Conservation (phyloP, 2,888 invertebrate species). For the Zelleria hepariella region DNA sequence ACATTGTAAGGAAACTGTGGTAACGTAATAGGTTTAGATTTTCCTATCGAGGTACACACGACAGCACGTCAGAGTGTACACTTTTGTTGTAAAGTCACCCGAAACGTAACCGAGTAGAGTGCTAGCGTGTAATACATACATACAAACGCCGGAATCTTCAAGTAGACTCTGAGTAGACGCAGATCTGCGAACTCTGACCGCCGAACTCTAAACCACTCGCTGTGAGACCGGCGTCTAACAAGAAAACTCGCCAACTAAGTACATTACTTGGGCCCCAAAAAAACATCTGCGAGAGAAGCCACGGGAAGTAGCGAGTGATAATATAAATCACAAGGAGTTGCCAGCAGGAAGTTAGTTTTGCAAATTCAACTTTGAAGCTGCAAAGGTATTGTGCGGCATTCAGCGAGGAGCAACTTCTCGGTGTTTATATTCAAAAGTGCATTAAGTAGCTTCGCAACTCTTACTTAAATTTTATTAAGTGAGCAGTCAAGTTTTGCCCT, state of each 20-base stretch:
- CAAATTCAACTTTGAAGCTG: slow-evolving; percentile 4
- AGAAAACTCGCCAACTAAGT: neutral
- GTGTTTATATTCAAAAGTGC: slow-evolving; percentile 41
- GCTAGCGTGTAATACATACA: too few species aligned
- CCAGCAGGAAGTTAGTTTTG: slow-evolving; percentile 4
- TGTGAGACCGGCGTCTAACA: too few species aligned
- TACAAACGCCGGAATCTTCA: too few species aligned
- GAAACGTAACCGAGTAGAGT: too few species aligned
- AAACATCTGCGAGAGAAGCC: neutral
- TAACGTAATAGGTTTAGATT: too few species aligned
- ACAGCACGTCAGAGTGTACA: too few species aligned
- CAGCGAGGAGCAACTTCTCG: slow-evolving; percentile 18
- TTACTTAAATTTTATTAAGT: slow-evolving; percentile 17
- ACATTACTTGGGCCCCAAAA: neutral
- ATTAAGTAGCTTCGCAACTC: slow-evolving; percentile 34
- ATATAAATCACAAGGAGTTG: slow-evolving; percentile 5
- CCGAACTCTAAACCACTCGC: too few species aligned
- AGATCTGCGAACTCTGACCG: too few species aligned
- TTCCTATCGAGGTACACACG: too few species aligned
- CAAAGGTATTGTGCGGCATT: slow-evolving; percentile 5
- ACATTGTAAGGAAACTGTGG: too few species aligned
- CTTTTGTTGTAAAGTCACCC: too few species aligned
- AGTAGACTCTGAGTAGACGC: too few species aligned
- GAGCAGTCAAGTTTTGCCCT: slow-evolving; percentile 2
- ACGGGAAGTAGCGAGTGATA: neutral